Conservation (phyloP, 1,140 invertebrate genomes). For the Brachionus plicatilis region DNA sequence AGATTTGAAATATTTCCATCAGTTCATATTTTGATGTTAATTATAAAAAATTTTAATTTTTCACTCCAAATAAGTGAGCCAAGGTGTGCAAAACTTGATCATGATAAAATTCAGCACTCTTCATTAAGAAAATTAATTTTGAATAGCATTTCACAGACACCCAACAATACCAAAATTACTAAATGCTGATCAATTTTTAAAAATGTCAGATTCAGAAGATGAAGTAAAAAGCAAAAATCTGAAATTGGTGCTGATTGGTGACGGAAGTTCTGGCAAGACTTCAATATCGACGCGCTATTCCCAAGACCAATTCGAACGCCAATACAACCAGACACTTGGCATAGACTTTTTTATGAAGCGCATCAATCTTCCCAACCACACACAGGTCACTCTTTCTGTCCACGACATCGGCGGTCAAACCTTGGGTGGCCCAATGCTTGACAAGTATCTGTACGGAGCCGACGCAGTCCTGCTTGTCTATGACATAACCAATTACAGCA, state of each 20-base stretch:
- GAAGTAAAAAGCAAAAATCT: slow-evolving; percentile 62
- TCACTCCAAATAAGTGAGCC: neutral
- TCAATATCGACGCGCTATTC: slow-evolving; percentile 67
- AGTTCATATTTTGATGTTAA: neutral
- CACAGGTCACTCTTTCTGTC: slow-evolving; percentile 67
- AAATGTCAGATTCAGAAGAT: slow-evolving; percentile 59
- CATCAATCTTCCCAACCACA: slow-evolving; percentile 61
- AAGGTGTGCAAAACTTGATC: neutral
- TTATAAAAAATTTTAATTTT: neutral
- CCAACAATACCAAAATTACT: neutral
- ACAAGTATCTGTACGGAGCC: slow-evolving; percentile 73
- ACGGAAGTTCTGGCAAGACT: slow-evolving; percentile 72
- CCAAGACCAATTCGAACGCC: slow-evolving; percentile 68
- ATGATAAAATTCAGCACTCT: neutral
- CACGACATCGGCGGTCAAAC: slow-evolving; percentile 78
- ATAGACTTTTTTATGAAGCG: slow-evolving; percentile 73
- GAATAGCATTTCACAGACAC: neutral
- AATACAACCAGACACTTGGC: slow-evolving; percentile 68
- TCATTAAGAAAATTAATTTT: neutral
- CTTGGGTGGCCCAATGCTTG: slow-evolving; percentile 69
- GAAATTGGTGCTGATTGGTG: slow-evolving; percentile 74
- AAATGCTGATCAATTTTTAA: neutral
- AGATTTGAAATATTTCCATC: neutral
- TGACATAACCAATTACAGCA: slow-evolving; percentile 74
- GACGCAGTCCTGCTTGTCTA: slow-evolving; percentile 77